Base-by-base conservation (phyloP, 2,888 invertebrate species). In the Smittia aterrima region DNA sequence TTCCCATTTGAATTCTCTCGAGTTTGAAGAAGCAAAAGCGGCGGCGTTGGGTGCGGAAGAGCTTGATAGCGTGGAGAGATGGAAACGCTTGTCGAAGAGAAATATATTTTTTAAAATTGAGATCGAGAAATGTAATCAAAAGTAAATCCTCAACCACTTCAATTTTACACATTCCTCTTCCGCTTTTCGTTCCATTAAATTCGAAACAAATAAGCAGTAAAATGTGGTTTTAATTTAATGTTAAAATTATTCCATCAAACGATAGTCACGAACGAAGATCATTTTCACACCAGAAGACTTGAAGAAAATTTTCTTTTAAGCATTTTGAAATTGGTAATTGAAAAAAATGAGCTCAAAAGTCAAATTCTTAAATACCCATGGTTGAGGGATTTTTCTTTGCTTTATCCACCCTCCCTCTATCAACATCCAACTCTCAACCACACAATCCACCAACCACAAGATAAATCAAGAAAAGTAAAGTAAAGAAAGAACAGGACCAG, bases 121-220 rank as follows among this genome's bases (percentile, higher is more conserved):
- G 27, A 64, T 27, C n/a, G 27, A 64, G 27, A 64, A 64, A 64
- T 64, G 64, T 64, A 64, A 64, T 64, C 64, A 64, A 64, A 64
- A 64, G 64, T 64, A 64, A 64, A 64, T 64, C 64, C 64, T 64
- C 64, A 64, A 64, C 64, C 64, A 64, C 25, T 27, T 64, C 64
- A 64, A 64, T 64, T 64, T 64, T 64, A 64, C 64, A 58, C 58
- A 58, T 58, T 58, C 27, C 27, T 20, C 47, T 20, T n/a, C 70
- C 54, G 25, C n/a, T 70, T 54, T 70, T 53, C 70, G 18, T 53
- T 70, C 54, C 70, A 70, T 70, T 70, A 24, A 70, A 53, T 54
- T 54, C 27, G 70, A 70, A 70, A 70, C 70, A 70, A 70, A 70
- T 70, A 70, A 70, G 70, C 70, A 70, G 47, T 70, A 70, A 70